These are phyloP conservation scores for Lycaena phlaeas DNA, from an alignment of 2,888 invertebrate genomes.

Conservation along the genomic window DNA sequence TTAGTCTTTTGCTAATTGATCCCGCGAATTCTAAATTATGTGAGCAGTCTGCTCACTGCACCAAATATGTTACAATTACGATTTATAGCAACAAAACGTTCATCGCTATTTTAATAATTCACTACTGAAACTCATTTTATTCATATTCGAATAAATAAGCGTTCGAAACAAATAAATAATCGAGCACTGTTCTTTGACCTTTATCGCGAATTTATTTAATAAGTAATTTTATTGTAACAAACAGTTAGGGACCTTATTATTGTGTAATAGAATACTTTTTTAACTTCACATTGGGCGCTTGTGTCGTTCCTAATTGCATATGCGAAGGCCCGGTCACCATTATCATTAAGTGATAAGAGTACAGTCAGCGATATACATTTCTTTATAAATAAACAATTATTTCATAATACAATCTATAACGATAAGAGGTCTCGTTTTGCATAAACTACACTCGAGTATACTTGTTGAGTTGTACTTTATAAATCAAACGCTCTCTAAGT, in stretches of 20 bases:
- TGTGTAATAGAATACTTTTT: neutral
- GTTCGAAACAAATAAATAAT: conserved; percentile 30
- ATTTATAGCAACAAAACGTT: no score
- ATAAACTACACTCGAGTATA: no score
- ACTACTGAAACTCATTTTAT: neutral
- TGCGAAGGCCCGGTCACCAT: conserved; percentile 41
- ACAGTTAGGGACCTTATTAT: conserved; percentile 11
- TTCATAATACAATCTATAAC: neutral
- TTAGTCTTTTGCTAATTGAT: no score
- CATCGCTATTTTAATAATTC: no score
- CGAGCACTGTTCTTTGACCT: conserved; percentile 66
- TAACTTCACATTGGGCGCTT: conserved; percentile 19
- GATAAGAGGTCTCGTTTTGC: no score
- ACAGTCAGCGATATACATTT: neutral
- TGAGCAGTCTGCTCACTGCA: no score
- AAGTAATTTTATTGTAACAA: conserved; percentile 17
- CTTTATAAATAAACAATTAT: neutral
- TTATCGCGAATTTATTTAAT: conserved; percentile 24
- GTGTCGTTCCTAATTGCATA: conserved; percentile 26
- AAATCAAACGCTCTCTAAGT: no score
- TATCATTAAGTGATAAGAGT: conserved; percentile 54
- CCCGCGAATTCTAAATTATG: no score
- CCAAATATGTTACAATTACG: no score
- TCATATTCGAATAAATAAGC: neutral
- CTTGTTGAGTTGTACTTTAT: no score